phyloP scores from a whole-genome alignment of 2,797 vertebrate genomes.

The Tympanoctomys barrerae region DNA sequence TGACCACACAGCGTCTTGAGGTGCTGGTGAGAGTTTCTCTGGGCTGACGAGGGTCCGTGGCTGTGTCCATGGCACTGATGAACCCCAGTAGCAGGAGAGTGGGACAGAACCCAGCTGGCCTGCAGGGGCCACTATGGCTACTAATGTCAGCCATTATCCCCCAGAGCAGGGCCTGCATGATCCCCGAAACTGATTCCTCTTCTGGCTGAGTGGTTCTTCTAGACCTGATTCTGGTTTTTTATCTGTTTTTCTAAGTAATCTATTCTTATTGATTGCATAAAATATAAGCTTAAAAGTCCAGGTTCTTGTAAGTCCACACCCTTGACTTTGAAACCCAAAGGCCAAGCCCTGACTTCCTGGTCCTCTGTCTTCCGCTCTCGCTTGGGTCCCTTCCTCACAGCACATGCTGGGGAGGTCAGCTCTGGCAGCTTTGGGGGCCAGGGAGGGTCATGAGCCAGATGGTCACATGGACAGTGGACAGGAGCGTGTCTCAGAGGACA shows the following conservation, averaged over 20 bases:
- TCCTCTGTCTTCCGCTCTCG: not conserved
- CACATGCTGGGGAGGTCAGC: not conserved
- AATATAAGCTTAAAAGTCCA: conserved; percentile 18
- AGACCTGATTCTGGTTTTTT: not conserved
- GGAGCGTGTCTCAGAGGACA: not conserved
- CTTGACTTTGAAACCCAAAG: conserved; percentile 51
- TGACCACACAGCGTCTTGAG: not conserved
- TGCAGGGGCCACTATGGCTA: not conserved
- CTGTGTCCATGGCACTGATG: not conserved
- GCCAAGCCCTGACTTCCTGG: not conserved
- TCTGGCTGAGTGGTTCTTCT: not conserved
- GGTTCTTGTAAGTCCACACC: not conserved
- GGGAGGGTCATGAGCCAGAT: not conserved
- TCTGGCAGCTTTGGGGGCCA: not conserved
- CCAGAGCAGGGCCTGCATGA: not conserved
- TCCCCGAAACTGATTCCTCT: not conserved
- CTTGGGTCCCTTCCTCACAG: not conserved
- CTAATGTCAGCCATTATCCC: not conserved
- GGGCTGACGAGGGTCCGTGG: not conserved
- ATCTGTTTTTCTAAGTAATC: not conserved
- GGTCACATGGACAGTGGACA: not conserved
- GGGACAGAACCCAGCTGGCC: not conserved
- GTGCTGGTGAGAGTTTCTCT: too few species aligned
- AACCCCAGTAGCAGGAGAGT: not conserved
- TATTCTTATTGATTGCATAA: not conserved